phyloP scores from a whole-genome alignment of 1,140 invertebrate species.

The Drosophila simulans region DNA sequence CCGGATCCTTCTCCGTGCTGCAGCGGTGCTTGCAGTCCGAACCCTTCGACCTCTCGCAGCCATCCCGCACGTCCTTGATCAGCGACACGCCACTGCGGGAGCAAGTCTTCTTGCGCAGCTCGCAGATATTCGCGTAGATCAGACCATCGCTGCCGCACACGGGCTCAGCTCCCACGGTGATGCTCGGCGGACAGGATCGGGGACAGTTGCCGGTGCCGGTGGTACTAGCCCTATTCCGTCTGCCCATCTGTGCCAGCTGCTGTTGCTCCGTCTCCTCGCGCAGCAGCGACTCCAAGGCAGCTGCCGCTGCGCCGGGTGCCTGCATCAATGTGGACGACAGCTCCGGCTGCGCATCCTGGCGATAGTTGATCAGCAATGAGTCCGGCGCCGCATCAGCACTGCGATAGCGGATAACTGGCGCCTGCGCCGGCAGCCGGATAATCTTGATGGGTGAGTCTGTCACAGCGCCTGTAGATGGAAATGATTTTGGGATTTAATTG shows the following conservation, averaged over 20 bases:
- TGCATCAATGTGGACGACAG: slow-evolving; percentile 56
- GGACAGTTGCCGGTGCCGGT: slow-evolving; percentile 87
- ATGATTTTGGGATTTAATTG: not conserved
- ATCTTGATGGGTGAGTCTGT: slow-evolving; percentile 82
- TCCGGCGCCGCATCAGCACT: slow-evolving; percentile 68
- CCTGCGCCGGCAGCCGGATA: slow-evolving; percentile 74
- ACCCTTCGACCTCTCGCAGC: slow-evolving; percentile 88
- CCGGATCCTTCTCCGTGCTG: slow-evolving; percentile 92
- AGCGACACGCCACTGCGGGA: slow-evolving; percentile 89
- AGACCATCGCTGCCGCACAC: slow-evolving; percentile 94
- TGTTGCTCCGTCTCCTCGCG: slow-evolving; percentile 66
- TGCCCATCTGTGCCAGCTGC: slow-evolving; percentile 54
- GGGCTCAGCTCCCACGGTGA: slow-evolving; percentile 88
- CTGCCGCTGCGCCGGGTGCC: slow-evolving; percentile 65
- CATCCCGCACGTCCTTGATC: slow-evolving; percentile 86
- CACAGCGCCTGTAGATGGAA: slow-evolving; percentile 49
- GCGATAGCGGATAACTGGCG: slow-evolving; percentile 78
- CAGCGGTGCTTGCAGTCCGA: slow-evolving; percentile 92
- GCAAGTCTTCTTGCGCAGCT: slow-evolving; percentile 96
- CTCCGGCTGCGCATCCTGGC: slow-evolving; percentile 64
- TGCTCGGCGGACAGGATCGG: slow-evolving; percentile 90
- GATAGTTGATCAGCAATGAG: slow-evolving; percentile 71
- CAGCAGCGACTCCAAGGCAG: slow-evolving; percentile 62
- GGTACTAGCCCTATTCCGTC: slow-evolving; percentile 67
- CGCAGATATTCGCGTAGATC: slow-evolving; percentile 95